Percentiles rank a stretch among this genome's conserved stretches.
Evolutionary conservation across 1,140 invertebrate genomes (phyloP).

Genomic region (Catajapyx aquilonaris): DNA sequence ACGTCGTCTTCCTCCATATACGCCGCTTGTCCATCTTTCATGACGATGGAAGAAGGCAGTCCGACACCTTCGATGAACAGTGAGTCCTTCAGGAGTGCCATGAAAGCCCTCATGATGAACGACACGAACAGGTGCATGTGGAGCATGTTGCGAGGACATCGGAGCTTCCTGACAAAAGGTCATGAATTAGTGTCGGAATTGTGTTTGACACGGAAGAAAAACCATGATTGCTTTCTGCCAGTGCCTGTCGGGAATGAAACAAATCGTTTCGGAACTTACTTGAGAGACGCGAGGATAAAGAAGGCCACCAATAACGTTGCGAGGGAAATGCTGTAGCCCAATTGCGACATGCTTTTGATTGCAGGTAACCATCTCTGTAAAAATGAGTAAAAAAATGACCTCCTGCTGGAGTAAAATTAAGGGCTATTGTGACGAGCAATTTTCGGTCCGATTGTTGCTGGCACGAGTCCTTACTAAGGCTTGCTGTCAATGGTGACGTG

Average conservation of each 20-base stretch:
- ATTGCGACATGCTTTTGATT: conserved; percentile 36
- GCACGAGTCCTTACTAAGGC: too few relatives aligned
- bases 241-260: neutral
- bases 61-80: conserved; percentile 34
- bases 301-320: conserved; percentile 38
- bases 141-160: conserved; percentile 41
- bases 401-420: too few relatives aligned
- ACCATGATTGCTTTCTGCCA: neutral
- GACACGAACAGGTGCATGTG: conserved; percentile 49
- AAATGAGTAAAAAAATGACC: too few relatives aligned
- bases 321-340: conserved; percentile 47
- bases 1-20: neutral
- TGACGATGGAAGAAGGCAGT: conserved; percentile 20
- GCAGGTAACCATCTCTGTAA: conserved; percentile 32
- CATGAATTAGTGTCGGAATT: neutral
- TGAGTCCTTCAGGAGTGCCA: conserved; percentile 34
- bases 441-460: too few relatives aligned
- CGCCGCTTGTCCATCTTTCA: neutral
- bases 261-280: conserved; percentile 26
- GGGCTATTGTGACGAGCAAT: too few relatives aligned
- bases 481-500: too few relatives aligned
- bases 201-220: neutral
- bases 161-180: conserved; percentile 27
- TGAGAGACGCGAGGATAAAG: conserved; percentile 38
- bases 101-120: conserved; percentile 40